Base-by-base conservation (phyloP, 2,888 invertebrate genomes). In the Meiosimyza decipiens region DNA sequence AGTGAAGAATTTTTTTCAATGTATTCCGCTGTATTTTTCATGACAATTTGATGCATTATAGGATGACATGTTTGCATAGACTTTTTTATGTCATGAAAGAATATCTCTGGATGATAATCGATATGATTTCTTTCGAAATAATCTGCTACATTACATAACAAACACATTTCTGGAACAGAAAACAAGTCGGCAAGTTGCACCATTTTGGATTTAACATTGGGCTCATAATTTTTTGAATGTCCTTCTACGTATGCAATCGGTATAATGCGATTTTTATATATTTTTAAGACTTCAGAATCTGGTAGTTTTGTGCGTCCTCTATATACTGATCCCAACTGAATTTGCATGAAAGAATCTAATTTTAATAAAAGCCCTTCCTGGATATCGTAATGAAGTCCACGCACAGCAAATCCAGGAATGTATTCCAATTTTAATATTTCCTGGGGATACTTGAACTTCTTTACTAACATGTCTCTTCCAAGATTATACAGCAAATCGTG, bases 351-450 rank as follows among this genome's bases (percentile, higher is more conserved):
- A 2, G 97, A 96, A 88, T 99, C 98, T 80, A 99, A 89, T 87
- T 99, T 99, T 80, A 99, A 89, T 33, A 99, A 89, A 15, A 98
- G 88, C 4, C 98, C 97, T 88, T 97, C 96, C 87, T 96, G 94
- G 82, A 98, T 95, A 85, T 99, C 99, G 89, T 97, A 99, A 88
- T 99, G 99, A n/a, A 99, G 90, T 51, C 99, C 99, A 76, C 99
- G 91, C 1, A 98, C 95, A 16, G 98, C 97, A 90, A 97, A 99
- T 77, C 94, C 91, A n/a, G 96, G 95, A 83, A 93, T 92, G 86
- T 97, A 99, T 79, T 95, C 92, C 70, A 98, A 88, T 73, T 92
- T 89, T 64, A 90, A 87, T 79, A 99, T 94, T 80, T 91, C 95
- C 81, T 92, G 89, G 5, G 98, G 98, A 88, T 98, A 98, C 95